Evolutionary conservation across 2,113 vertebrate genomes (phyloP), one percentile per base, ranked within the genome.

Genomic region (Pelecanoides urinatrix): DNA sequence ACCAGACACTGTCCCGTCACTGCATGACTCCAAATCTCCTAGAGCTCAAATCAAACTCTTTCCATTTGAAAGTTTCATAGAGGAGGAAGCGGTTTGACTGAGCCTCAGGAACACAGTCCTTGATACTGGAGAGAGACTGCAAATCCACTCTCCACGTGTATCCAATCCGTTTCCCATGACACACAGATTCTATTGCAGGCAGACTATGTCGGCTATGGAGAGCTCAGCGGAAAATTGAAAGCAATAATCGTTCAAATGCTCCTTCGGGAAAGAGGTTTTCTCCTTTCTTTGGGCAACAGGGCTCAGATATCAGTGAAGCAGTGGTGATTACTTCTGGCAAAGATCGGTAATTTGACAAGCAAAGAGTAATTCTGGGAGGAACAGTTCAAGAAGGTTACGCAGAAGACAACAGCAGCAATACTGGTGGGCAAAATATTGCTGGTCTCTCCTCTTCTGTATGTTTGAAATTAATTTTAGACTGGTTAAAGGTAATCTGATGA

Each of bases 401-500:
- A 52, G 66, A 65, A 90, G 26, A 36, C 55, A 73, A 47, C 36
- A 68, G 86, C 67, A 82, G 80, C 38, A 16, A 34, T 42, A 40
- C 20, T 40, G 11, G 36, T 25, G 74, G 71, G 63, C 70, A 75
- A 36, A 77, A 59, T 5, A 12, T 49, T 22, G 67, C 71, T 66
- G 38, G 30, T 52, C 40, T 26, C 72, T 94, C 82, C 76, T 47
- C 66, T 13, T 17, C 85, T 45, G 76, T 50, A 20, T 12, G 71
- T 10, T 19, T 45, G 49, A 90, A 93, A 91, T 91, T 72, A 61
- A 88, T 91, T 93, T 70, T n/a, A 76, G n/a, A 15, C 63, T 34
- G 26, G 26, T 66, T 92, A 88, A 74, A 73, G 87, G 67, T 59
- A 96, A 96, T 62, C 21, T 77, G 70, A 88, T 89, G 78, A 75